A percentile compares a stretch with the other conserved stretches of the same genome.
These are phyloP conservation scores for Rhopilema esculentum DNA, from an alignment of 30 jellyfish, hydroid and myxozoan genomes.

Conservation along the genomic window DNA sequence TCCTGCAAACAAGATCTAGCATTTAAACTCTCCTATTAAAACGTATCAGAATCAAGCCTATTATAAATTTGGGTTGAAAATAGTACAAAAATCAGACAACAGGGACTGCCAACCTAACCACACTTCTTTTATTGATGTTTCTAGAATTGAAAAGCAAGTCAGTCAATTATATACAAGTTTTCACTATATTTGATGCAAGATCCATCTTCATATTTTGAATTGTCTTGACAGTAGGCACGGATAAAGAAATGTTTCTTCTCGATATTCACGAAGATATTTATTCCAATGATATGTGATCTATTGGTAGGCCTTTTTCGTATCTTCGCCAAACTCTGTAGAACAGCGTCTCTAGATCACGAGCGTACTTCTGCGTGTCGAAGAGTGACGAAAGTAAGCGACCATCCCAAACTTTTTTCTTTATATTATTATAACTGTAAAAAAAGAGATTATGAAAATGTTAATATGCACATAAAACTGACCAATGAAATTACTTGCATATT, in stretches of 20 bases:
- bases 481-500: too few species aligned
- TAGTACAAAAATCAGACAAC: too few species aligned
- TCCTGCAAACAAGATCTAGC: too few species aligned
- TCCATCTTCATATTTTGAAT: not conserved
- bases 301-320: conserved; percentile 80
- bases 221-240: not conserved
- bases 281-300: conserved; percentile 84
- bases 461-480: too few species aligned
- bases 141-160: not conserved
- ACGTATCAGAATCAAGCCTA: too few species aligned
- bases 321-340: conserved; percentile 92
- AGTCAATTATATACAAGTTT: not conserved
- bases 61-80: too few species aligned
- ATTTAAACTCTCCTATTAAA: too few species aligned
- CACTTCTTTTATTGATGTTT: not conserved
- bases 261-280: not conserved
- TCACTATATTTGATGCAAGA: too few species aligned
- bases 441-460: too few species aligned
- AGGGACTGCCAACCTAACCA: not conserved
- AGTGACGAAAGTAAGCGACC: conserved; percentile 98
- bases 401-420: conserved; percentile 98
- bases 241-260: not conserved
- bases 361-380: conserved; percentile 91
- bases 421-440: conserved; percentile 73
- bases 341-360: conserved; percentile 88